These are phyloP conservation scores for Rhyacophila brunnea DNA, from an alignment of 1,140 invertebrate genomes.

Conservation along the genomic window DNA sequence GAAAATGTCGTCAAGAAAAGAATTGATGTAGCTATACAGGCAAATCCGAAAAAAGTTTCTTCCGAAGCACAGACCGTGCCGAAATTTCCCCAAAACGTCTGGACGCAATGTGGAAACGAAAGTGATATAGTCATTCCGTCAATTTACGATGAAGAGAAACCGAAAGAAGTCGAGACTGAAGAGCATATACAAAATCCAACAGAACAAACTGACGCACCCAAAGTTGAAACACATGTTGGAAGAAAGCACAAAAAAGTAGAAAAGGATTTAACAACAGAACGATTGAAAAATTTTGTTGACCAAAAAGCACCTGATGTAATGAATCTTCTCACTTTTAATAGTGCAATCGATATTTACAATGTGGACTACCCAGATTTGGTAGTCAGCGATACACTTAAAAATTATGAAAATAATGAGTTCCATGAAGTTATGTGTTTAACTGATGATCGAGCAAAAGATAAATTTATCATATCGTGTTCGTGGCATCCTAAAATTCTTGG, in stretches of 20 bases:
- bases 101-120: conserved; percentile 59
- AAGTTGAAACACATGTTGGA: conserved; percentile 3
- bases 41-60: conserved; percentile 44
- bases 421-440: conserved; percentile 63
- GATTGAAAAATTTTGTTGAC: conserved; percentile 1
- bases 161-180: conserved; percentile 34
- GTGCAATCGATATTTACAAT: conserved; percentile 63
- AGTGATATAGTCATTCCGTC: conserved; percentile 39
- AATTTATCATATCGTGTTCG: conserved; percentile 62
- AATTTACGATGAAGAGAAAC: conserved; percentile 46
- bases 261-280: conserved; percentile 7
- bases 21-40: conserved; percentile 56
- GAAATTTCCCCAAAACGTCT: conserved; percentile 62
- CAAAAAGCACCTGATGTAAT: conserved; percentile 29
- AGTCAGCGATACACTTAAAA: not conserved
- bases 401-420: conserved; percentile 48
- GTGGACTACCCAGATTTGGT: conserved; percentile 62
- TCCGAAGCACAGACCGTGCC: conserved; percentile 64
- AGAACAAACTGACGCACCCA: conserved; percentile 25
- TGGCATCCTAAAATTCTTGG: conserved; percentile 72
- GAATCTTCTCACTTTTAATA: conserved; percentile 56
- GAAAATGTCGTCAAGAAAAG: conserved; percentile 57
- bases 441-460: conserved; percentile 59
- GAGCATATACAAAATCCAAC: conserved; percentile 40
- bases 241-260: conserved; percentile 1